Evolutionary conservation across 2,113 vertebrate species (phyloP).

Genomic region (Vireo altiloquus): DNA sequence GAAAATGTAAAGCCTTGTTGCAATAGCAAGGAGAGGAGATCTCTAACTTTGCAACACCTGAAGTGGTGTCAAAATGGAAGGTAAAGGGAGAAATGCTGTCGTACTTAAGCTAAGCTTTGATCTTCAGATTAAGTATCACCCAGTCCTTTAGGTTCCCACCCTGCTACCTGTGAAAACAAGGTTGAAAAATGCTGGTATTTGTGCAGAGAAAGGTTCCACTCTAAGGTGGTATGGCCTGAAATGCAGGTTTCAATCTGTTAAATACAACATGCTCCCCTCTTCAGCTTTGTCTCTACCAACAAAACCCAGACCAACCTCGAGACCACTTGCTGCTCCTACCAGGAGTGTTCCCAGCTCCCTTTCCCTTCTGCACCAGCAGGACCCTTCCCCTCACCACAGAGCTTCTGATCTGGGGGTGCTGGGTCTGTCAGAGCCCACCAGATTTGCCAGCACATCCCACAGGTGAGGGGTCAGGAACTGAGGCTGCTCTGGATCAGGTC

Average conservation of each 20-base stretch:
- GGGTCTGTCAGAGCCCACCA: background rate
- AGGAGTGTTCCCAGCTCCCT: rapidly evolving
- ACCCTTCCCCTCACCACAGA: background rate
- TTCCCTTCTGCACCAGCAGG: background rate
- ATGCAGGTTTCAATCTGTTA: background rate
- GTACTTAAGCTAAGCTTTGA: background rate
- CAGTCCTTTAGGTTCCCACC: background rate
- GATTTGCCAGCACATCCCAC: background rate
- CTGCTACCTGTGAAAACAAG: background rate
- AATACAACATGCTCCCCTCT: background rate
- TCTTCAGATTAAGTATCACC: background rate
- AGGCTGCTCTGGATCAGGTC: background rate
- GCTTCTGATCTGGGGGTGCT: background rate
- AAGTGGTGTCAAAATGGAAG: background rate
- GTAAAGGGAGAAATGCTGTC: background rate
- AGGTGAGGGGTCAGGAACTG: background rate
- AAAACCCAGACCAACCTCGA: background rate
- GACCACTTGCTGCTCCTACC: background rate
- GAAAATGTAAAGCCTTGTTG: background rate
- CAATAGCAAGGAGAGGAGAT: background rate
- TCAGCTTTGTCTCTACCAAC: background rate
- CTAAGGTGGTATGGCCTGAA: background rate
- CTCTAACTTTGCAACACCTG: background rate
- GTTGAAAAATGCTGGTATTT: background rate
- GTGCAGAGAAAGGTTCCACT: background rate